phyloP scores from a whole-genome alignment of 2,797 vertebrate genomes.

The Lemur catta region DNA sequence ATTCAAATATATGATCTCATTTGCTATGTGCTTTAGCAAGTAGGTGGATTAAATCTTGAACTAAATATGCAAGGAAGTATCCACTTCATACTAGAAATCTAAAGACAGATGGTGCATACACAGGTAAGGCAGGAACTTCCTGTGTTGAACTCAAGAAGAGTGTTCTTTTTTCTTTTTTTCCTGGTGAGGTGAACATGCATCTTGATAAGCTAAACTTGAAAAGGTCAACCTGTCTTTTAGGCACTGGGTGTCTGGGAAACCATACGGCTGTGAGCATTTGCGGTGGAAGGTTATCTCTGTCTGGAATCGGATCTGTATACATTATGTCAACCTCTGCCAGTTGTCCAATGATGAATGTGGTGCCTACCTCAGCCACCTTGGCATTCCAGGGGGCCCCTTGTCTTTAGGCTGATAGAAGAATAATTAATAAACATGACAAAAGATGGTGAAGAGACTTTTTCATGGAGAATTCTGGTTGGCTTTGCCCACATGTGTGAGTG shows the following conservation, averaged over 20 bases:
- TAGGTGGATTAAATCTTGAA: background rate
- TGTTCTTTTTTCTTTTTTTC: background rate
- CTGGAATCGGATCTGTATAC: slow-evolving; percentile 57
- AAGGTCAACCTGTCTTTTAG: slow-evolving; percentile 68
- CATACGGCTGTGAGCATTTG: slow-evolving; percentile 32
- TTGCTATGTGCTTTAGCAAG: background rate
- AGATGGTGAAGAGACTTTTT: background rate
- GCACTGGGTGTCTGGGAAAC: slow-evolving; percentile 58
- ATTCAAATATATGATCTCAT: background rate
- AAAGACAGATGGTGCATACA: background rate
- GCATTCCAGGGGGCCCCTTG: background rate
- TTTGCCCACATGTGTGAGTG: slow-evolving; percentile 24
- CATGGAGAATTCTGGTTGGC: background rate
- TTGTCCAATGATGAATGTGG: slow-evolving; percentile 57
- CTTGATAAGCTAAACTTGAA: slow-evolving; percentile 48
- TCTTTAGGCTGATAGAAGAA: background rate
- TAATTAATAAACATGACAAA: slow-evolving; percentile 34
- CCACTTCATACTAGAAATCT: background rate
- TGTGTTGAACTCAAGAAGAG: slow-evolving; percentile 41
- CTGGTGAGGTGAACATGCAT: slow-evolving; percentile 32
- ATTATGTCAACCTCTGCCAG: slow-evolving; percentile 10
- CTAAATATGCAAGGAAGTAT: background rate
- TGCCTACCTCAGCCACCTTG: slow-evolving; percentile 14
- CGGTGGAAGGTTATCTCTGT: slow-evolving; percentile 37
- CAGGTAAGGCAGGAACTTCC: slow-evolving; percentile 13